Evolutionary conservation across 2,797 vertebrate genomes (phyloP).

Genomic region (Acipenser oxyrinchus): DNA sequence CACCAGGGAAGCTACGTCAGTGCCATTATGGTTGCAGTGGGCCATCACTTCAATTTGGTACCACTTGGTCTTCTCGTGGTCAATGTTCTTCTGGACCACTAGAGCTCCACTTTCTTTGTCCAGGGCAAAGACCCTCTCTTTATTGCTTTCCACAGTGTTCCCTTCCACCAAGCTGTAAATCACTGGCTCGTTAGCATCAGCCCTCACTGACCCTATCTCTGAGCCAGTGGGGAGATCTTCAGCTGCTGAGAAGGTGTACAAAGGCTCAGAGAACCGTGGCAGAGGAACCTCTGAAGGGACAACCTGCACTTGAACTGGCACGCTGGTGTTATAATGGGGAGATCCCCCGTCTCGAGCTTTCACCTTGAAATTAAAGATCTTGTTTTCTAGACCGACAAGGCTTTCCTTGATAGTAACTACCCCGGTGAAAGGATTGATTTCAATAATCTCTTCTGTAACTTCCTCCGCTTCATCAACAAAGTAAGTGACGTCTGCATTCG

Average conservation of each 20-base stretch:
- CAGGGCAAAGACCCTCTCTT: slow-evolving; percentile 76
- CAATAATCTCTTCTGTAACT: slow-evolving; percentile 74
- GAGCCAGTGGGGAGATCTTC: slow-evolving; percentile 84
- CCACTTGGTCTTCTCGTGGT: slow-evolving; percentile 90
- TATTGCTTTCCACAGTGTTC: slow-evolving; percentile 89
- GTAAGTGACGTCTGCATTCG: slow-evolving; percentile 92
- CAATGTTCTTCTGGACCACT: slow-evolving; percentile 77
- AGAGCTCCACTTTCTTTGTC: slow-evolving; percentile 77
- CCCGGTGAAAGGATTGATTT: slow-evolving; percentile 86
- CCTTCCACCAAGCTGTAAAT: slow-evolving; percentile 94
- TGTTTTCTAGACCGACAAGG: slow-evolving; percentile 82
- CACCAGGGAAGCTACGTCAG: slow-evolving; percentile 78
- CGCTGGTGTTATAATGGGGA: slow-evolving; percentile 81
- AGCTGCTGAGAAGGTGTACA: slow-evolving; percentile 85
- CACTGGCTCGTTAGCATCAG: slow-evolving; percentile 76
- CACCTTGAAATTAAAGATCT: slow-evolving; percentile 84
- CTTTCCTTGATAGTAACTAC: slow-evolving; percentile 84
- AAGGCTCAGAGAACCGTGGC: slow-evolving; percentile 88
- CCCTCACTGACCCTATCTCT: slow-evolving; percentile 82
- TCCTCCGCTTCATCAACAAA: slow-evolving; percentile 74
- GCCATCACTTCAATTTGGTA: slow-evolving; percentile 91
- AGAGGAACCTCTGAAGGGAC: slow-evolving; percentile 80
- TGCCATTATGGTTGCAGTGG: slow-evolving; percentile 77
- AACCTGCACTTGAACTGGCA: slow-evolving; percentile 82
- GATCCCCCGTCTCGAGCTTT: slow-evolving; percentile 85